Evolutionary conservation across 2,113 vertebrate species (phyloP), one percentile per base, ranked within the genome.

Genomic region (Cariama cristata): DNA sequence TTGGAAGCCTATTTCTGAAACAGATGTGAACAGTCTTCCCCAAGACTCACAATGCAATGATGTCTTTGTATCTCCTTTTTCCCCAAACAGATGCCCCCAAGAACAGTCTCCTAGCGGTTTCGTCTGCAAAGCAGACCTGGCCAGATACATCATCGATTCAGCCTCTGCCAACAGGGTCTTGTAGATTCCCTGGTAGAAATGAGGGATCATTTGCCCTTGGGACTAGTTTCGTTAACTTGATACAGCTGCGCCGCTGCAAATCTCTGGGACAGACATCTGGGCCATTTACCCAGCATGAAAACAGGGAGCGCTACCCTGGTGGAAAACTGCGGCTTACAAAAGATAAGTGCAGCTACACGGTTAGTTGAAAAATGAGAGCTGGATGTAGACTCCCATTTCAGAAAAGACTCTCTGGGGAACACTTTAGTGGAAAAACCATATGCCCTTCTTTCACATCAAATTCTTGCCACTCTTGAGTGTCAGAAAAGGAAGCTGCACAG

Each of bases 351-450:
- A 77, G 92, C 82, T 81, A 55, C 40, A 45, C 0, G 1, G 47
- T 60, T 6, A 32, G 91, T 0, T 87, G 88, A 75, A 64, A 94
- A 75, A 86, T 7, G 53, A 93, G 86, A 93, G 62, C 86, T 20
- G 73, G 88, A 42, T 86, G 60, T n/a, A 50, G 80, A 85, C 81
- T 71, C 76, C 64, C 58, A 60, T 84, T 91, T 92, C 3, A 33
- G 86, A 62, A 93, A 90, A 84, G 60, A n/a, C 83, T 53, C 79
- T 81, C 90, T 66, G 52, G 83, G 93, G 94, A 96, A 17, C 22
- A 2, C 38, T 88, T 74, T 0, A 53, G 72, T 52, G 79, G 27
- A 58, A 94, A 92, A 92, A 52, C 9, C 81, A 75, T 72, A 80
- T 84, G 83, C 56, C 79, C 44, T 84, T 27, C 79, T 74, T 84